phyloP scores from a whole-genome alignment of 2,797 vertebrate genomes.

The Sebastiscus tertius region DNA sequence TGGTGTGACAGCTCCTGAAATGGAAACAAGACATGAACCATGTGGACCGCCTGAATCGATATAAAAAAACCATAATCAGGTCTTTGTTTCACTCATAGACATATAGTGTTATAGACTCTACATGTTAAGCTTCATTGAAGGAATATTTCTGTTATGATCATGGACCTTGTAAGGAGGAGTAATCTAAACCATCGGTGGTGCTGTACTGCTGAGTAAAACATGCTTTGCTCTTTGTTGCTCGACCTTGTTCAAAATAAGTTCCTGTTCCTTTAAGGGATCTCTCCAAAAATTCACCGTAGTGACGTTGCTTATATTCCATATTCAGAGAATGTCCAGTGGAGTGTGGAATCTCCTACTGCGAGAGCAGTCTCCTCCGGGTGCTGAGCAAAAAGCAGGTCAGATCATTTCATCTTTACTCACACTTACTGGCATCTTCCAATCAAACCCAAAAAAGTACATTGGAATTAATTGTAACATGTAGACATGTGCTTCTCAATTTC shows the following conservation, averaged over 20 bases:
- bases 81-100: constrained; percentile 28
- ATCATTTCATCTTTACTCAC: constrained; percentile 5
- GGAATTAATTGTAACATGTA: neutral
- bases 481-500: constrained; percentile 13
- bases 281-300: constrained; percentile 58
- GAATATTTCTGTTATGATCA: neutral
- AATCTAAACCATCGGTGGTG: neutral
- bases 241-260: constrained; percentile 56
- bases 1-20: constrained; percentile 60
- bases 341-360: constrained; percentile 64
- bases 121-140: neutral
- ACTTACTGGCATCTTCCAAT: neutral
- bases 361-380: constrained; percentile 47
- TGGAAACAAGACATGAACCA: neutral
- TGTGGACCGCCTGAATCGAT: constrained; percentile 8
- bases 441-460: neutral
- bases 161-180: neutral
- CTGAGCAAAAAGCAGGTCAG: constrained; percentile 65
- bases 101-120: accelerated
- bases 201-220: neutral
- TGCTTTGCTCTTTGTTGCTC: constrained; percentile 53
- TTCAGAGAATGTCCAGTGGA: constrained; percentile 71
- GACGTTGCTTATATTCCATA: constrained; percentile 71
- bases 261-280: constrained; percentile 77
- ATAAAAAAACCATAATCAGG: neutral